These are phyloP conservation scores for Tretioscincus oriximinensis DNA, from an alignment of 2,113 vertebrate genomes.

Conservation along the genomic window DNA sequence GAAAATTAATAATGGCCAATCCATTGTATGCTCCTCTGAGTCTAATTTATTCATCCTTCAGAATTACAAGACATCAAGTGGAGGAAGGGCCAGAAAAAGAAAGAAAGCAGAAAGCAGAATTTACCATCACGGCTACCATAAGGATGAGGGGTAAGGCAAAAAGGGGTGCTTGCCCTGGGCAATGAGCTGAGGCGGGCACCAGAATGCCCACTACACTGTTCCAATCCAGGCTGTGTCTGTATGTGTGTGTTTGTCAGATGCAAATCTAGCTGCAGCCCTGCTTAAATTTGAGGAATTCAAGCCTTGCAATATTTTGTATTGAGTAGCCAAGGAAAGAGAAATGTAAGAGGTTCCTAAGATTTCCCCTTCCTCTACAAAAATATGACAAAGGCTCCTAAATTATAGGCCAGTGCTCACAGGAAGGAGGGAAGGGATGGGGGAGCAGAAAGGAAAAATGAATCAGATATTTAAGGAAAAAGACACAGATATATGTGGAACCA, in stretches of 20 bases:
- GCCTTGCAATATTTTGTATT: background rate
- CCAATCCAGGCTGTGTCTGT: too few relatives aligned
- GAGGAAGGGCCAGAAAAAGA: background rate
- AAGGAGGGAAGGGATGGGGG: background rate
- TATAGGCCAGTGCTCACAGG: background rate
- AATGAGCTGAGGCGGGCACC: too few relatives aligned
- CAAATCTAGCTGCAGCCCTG: too few relatives aligned
- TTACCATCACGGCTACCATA: background rate
- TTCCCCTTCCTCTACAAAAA: constrained; percentile 27
- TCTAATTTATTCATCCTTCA: constrained; percentile 45
- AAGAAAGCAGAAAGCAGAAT: constrained; percentile 16
- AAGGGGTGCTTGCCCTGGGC: too few relatives aligned
- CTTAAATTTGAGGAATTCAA: constrained; percentile 7
- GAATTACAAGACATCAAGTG: constrained; percentile 6
- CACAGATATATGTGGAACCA: constrained; percentile 14
- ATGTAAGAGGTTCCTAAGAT: constrained; percentile 1
- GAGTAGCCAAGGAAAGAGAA: background rate
- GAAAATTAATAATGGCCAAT: constrained; percentile 53
- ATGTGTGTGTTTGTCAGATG: too few relatives aligned
- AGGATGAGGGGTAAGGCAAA: too few relatives aligned
- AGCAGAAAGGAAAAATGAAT: constrained; percentile 5
- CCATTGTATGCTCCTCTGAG: background rate
- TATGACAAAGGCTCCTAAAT: constrained; percentile 4
- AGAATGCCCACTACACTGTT: too few relatives aligned
- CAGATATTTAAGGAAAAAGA: constrained; percentile 1